Conservation (phyloP, 1,140 invertebrate species). For the Metaphire vulgaris region DNA sequence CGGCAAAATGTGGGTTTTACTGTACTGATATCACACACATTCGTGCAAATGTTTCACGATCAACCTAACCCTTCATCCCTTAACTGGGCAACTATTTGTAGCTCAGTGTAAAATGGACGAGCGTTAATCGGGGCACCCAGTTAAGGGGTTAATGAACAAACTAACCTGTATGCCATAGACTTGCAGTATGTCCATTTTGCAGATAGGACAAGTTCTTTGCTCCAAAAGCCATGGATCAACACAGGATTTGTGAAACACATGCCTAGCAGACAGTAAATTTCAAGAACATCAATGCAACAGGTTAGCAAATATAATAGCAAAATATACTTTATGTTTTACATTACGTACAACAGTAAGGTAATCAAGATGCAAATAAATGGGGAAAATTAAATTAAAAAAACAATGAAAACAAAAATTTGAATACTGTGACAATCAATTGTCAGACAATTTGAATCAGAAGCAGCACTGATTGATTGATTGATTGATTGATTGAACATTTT, state of each 20-base stretch:
- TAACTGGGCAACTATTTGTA: not conserved
- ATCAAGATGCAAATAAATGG: not conserved
- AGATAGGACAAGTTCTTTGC: constrained; percentile 88
- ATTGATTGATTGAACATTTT: too few relatives aligned
- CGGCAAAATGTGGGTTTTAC: too few relatives aligned
- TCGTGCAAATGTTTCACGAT: too few relatives aligned
- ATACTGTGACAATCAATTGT: not conserved
- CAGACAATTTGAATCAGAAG: too few relatives aligned
- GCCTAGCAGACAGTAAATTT: constrained; percentile 59
- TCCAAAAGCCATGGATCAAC: constrained; percentile 91
- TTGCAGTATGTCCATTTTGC: constrained; percentile 88
- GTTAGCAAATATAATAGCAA: not conserved
- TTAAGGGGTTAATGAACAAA: not conserved
- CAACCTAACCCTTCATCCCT: not conserved
- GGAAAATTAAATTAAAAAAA: not conserved
- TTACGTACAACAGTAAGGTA: not conserved
- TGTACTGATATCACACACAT: too few relatives aligned
- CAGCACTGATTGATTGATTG: too few relatives aligned
- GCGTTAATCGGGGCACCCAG: not conserved
- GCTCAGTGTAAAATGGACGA: not conserved
- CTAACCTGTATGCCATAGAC: constrained; percentile 69
- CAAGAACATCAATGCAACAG: not conserved
- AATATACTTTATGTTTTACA: not conserved
- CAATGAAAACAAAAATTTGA: not conserved
- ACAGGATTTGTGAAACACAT: constrained; percentile 87